Percentiles rank a stretch among this genome's conserved stretches.
phyloP scores from a whole-genome alignment of 2,888 invertebrate genomes.

The Villa cingulata region DNA sequence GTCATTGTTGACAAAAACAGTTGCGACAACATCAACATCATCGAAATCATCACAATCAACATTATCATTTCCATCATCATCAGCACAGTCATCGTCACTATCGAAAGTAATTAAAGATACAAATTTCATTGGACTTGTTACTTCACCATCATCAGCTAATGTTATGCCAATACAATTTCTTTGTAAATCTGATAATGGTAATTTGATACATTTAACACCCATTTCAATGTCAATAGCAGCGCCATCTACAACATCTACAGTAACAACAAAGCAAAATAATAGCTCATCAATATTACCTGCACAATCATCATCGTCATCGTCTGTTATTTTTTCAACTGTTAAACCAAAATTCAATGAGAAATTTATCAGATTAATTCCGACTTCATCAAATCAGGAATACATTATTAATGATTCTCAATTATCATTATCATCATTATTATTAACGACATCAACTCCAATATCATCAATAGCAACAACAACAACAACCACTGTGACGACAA shows the following conservation, averaged over 20 bases:
- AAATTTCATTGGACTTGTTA: background rate
- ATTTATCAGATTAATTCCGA: background rate
- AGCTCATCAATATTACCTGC: no score
- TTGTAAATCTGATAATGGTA: constrained; percentile 49
- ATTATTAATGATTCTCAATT: no score
- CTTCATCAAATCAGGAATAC: constrained; percentile 3
- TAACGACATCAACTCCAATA: background rate
- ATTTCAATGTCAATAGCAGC: constrained; percentile 25
- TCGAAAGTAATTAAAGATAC: background rate
- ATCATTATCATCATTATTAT: background rate
- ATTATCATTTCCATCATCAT: no score
- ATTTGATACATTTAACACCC: constrained; percentile 42
- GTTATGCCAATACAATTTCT: constrained; percentile 34
- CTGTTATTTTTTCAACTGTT: no score
- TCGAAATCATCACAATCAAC: no score
- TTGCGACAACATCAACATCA: no score
- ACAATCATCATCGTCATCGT: no score
- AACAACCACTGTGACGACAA: constrained; percentile 1
- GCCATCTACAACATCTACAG: background rate
- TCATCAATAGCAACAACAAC: background rate
- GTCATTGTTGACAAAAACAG: no score
- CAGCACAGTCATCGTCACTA: no score
- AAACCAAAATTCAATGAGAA: no score
- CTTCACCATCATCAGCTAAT: background rate
- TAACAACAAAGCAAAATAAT: background rate